These are phyloP conservation scores for Thalassarche chlororhynchos DNA, from an alignment of 2,113 vertebrate species.

Conservation along the genomic window DNA sequence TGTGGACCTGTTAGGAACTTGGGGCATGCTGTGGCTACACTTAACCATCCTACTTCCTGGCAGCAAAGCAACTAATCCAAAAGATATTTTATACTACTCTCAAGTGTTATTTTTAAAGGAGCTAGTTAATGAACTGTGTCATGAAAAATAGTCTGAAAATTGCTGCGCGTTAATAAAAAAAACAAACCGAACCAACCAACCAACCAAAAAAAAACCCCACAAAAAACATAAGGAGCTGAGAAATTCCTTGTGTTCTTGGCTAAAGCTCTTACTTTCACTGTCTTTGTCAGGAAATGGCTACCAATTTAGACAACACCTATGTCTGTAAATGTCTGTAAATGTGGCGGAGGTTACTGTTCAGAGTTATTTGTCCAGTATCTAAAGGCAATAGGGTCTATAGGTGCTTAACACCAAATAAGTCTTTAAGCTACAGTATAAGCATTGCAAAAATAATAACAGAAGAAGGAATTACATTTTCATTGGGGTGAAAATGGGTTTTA, in stretches of 20 bases:
- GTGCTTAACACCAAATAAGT: background rate
- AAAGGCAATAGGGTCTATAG: background rate
- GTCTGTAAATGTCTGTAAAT: background rate
- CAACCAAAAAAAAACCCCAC: rapidly evolving
- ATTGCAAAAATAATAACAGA: background rate
- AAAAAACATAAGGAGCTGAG: background rate
- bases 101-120: background rate
- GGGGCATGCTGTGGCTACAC: background rate
- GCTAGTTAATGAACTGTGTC: background rate
- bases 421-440: background rate
- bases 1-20: background rate
- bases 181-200: background rate
- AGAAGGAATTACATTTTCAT: background rate
- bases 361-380: background rate
- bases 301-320: background rate
- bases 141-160: background rate
- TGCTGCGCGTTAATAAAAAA: background rate
- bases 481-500: background rate
- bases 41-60: background rate
- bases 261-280: background rate
- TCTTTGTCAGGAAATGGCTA: background rate
- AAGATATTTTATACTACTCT: background rate
- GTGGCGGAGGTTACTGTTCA: background rate
- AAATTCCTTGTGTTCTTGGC: background rate
- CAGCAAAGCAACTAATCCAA: background rate